These are phyloP conservation scores for Ranitomeya imitator DNA, from an alignment of 2,113 vertebrate species.

Conservation along the genomic window DNA sequence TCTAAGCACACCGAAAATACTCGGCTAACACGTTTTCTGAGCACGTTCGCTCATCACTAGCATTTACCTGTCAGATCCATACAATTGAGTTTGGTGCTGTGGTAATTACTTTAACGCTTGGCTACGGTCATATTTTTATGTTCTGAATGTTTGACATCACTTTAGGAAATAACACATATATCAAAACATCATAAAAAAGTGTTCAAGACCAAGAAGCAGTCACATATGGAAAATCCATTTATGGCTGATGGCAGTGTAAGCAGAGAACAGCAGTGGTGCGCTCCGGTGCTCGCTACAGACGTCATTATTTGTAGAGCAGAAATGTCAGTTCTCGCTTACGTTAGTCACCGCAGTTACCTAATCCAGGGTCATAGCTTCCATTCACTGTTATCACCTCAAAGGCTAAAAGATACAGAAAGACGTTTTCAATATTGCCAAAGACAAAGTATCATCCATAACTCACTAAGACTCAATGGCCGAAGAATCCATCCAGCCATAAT, in stretches of 20 bases:
- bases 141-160: not conserved
- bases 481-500: too few relatives aligned
- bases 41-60: too few relatives aligned
- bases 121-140: not conserved
- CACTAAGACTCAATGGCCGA: too few relatives aligned
- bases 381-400: not conserved
- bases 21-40: too few relatives aligned
- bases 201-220: not conserved
- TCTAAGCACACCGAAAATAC: too few relatives aligned
- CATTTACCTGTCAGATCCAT: not conserved
- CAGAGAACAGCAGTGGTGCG: not conserved
- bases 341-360: constrained; percentile 3
- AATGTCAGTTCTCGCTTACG: constrained; percentile 2
- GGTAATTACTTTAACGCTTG: not conserved
- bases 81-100: not conserved
- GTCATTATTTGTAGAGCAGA: not conserved
- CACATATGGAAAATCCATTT: not conserved
- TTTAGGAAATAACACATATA: not conserved
- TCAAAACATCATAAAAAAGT: not conserved
- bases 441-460: not conserved
- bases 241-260: not conserved
- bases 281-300: not conserved
- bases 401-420: not conserved
- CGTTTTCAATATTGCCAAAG: not conserved
- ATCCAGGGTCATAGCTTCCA: not conserved